Percentiles rank a stretch among this genome's conserved stretches.
Evolutionary conservation across 2,113 vertebrate species (phyloP).

Genomic region (Phycodurus eques): DNA sequence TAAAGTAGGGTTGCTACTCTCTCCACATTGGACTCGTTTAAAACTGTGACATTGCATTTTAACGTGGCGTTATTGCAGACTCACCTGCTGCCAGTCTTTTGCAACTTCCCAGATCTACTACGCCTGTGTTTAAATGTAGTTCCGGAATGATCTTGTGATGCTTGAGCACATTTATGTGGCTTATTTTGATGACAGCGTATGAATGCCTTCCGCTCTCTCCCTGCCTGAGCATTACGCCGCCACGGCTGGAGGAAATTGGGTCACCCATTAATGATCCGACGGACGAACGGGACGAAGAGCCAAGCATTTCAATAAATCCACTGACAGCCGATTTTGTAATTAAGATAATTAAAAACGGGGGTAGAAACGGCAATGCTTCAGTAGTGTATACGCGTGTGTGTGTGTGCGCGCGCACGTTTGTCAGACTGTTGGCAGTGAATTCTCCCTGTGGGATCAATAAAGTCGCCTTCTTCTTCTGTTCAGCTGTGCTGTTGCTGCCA

Average conservation of each 20-base stretch:
- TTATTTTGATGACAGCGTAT: conserved; percentile 48
- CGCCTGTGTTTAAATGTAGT: conserved; percentile 30
- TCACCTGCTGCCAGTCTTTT: conserved; percentile 7
- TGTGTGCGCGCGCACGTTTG: background rate
- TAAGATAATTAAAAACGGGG: conserved; percentile 59
- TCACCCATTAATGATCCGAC: conserved; percentile 43
- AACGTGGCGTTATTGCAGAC: background rate
- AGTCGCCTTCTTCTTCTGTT: background rate
- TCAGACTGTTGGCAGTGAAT: conserved; percentile 10
- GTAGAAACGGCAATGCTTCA: conserved; percentile 21
- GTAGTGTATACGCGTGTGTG: conserved; percentile 13
- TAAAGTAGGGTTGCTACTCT: conserved; percentile 27
- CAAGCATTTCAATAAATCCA: conserved; percentile 43
- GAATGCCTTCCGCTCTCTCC: conserved; percentile 55
- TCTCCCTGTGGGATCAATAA: too few relatives aligned
- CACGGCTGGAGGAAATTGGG: conserved; percentile 28
- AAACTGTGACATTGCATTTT: conserved; percentile 18
- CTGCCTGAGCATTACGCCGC: conserved; percentile 40
- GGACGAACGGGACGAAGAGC: conserved; percentile 33
- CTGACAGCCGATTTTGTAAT: conserved; percentile 61
- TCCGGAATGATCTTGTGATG: conserved; percentile 27
- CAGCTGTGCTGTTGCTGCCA: conserved; percentile 29
- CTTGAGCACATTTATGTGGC: conserved; percentile 36
- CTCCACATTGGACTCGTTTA: background rate
- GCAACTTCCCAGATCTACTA: conserved; percentile 26